Evolutionary conservation across 2,888 invertebrate genomes (phyloP).

Genomic region (Exephanes ischioxanthus): DNA sequence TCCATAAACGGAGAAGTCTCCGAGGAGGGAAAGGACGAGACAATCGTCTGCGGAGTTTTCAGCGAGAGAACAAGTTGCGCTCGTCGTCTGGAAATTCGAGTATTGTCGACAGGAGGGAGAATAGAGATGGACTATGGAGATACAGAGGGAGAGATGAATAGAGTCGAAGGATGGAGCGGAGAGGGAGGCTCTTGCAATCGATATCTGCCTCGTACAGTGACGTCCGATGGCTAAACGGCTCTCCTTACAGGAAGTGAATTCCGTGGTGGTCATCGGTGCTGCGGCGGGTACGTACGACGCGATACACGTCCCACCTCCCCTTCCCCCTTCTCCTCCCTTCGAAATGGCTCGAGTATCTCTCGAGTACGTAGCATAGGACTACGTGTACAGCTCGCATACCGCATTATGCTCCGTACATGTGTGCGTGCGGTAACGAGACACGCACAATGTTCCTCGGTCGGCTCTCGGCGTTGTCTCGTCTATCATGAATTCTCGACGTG

Average conservation of each 20-base stretch:
- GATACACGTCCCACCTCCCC: slow-evolving; percentile 46
- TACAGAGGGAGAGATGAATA: slow-evolving; percentile 58
- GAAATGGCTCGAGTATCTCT: slow-evolving; percentile 40
- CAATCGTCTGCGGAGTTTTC: slow-evolving; percentile 18
- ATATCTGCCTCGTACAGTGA: slow-evolving; percentile 67
- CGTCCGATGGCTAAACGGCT: slow-evolving; percentile 53
- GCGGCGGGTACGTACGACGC: slow-evolving; percentile 4
- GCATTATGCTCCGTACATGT: slow-evolving; percentile 7
- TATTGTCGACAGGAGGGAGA: slow-evolving; percentile 62
- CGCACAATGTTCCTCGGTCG: slow-evolving; percentile 30
- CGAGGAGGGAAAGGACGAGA: not conserved
- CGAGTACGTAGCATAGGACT: slow-evolving; percentile 33
- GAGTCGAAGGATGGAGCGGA: slow-evolving; percentile 64
- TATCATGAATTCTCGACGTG: slow-evolving; percentile 26
- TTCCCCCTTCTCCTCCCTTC: slow-evolving; percentile 1
- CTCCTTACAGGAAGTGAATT: slow-evolving; percentile 66
- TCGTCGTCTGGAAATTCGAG: slow-evolving; percentile 65
- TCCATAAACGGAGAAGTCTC: not conserved
- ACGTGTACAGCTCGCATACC: slow-evolving; percentile 11
- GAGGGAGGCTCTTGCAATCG: slow-evolving; percentile 65
- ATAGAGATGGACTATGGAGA: slow-evolving; percentile 60
- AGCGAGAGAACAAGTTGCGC: slow-evolving; percentile 39
- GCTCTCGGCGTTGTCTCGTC: slow-evolving; percentile 27
- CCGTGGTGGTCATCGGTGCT: slow-evolving; percentile 47
- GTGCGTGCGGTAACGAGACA: slow-evolving; percentile 38